phyloP scores from a whole-genome alignment of 1,140 invertebrate species.

The Nylanderia fulva region DNA sequence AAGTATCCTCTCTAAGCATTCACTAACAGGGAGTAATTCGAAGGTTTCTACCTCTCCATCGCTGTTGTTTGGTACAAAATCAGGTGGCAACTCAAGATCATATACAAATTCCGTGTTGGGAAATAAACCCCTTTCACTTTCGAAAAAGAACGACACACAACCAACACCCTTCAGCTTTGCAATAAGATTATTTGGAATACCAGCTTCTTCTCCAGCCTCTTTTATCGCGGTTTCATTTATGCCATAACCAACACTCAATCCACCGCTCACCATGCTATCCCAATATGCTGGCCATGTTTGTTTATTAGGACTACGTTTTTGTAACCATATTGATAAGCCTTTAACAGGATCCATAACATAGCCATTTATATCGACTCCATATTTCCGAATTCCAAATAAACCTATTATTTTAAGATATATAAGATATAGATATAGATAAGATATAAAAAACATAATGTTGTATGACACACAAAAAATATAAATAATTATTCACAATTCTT shows the following conservation, averaged over 20 bases:
- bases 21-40: conserved; percentile 92
- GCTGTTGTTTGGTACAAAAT: conserved; percentile 95
- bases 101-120: conserved; percentile 98
- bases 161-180: conserved; percentile 92
- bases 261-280: conserved; percentile 98
- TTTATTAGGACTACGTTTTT: conserved; percentile 95
- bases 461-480: conserved; percentile 8
- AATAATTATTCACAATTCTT: neutral
- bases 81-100: conserved; percentile 95
- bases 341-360: conserved; percentile 94
- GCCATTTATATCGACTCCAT: conserved; percentile 97
- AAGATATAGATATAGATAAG: too few species aligned
- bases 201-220: conserved; percentile 97
- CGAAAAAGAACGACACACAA: conserved; percentile 96
- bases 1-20: conserved; percentile 92
- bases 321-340: conserved; percentile 96
- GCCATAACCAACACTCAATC: conserved; percentile 94
- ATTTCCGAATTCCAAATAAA: conserved; percentile 96
- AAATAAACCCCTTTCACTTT: conserved; percentile 96
- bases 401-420: conserved; percentile 84
- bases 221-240: conserved; percentile 96
- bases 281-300: conserved; percentile 98
- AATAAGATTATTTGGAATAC: conserved; percentile 91
- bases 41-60: conserved; percentile 98
- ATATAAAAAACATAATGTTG: too few species aligned